Evolutionary conservation across 2,113 vertebrate genomes (phyloP), one percentile per base, ranked within the genome.

Genomic region (Rhadina sibilatrix): DNA sequence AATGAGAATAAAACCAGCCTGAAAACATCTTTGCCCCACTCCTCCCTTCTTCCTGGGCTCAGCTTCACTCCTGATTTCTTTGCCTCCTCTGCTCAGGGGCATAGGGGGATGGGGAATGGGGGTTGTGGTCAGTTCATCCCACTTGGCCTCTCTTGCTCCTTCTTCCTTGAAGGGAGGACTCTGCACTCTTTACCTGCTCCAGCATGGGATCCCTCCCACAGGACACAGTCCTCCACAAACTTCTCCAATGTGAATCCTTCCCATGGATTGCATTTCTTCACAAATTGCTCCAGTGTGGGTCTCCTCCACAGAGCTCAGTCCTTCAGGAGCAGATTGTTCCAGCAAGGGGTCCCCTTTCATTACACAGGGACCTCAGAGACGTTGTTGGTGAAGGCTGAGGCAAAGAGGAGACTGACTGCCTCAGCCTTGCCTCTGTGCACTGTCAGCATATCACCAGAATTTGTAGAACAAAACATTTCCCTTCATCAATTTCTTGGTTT

Each of bases 281-380:
- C 35, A 49, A 33, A 44, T 17, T 50, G 10, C 44, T n/a, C 18
- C 49, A 28, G 22, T 8, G 12, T 28, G 42, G 10, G 11, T 42
- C 5, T 38, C 12, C 52, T 56, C 30, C 79, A 28, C 2, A 11
- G 20, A 14, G 19, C 0, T 0, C 60, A 61, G n/a, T 35, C 21
- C 40, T 54, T 49, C 30, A 49, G 49, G 56, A 56, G 6, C 40
- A 33, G 17, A 10, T 10, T 52, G 33, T 13, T 49, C 63, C 35
- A 37, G 44, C 28, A 4, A 9, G 37, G 4, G 37, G 4, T 59
- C 14, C 21, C 16, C 23, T 46, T 60, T 21, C n/a, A 25, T 8
- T 15, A 2, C 38, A 15, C 4, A 20, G 52, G 19, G 31, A 20
- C 52, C 44, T 65, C 2, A 1, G 38, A 30, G 37, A 52, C 16